Evolutionary conservation across 2,888 invertebrate genomes (phyloP), one percentile per base, ranked within the genome.

Genomic region (Craniophora ligustri): DNA sequence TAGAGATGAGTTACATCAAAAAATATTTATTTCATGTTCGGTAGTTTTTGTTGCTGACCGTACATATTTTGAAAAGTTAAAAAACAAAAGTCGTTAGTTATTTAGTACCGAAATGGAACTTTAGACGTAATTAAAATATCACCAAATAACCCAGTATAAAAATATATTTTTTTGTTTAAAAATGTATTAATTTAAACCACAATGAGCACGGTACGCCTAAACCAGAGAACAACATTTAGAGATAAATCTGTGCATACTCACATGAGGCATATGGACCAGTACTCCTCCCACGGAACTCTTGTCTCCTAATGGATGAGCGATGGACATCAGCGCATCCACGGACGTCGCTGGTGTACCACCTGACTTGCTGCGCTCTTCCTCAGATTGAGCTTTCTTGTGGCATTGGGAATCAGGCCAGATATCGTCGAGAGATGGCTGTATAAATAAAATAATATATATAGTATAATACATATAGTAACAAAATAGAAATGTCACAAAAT

Each of bases 181-280:
- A 19, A 7, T 8, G 8, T 1, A 10, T n/a, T n/a, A n/a, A n/a
- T 10, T 3, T 26, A 4, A 19, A 35, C 44, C 56, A 55, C 55
- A 54, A 35, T 39, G 3, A 44, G 19, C 58, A 44, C 38, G 26
- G 56, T 11, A 11, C 15, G 11, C 14, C 45, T 18, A 13, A 18
- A 5, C 23, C 34, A 21, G 32, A 10, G 14, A 19, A 44, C 58
- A 47, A 39, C 53, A 61, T 4, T 26, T n/a, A 44, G 31, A 13
- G 6, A 28, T 19, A 7, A 23, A 32, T 26, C 10, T 5, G 2
- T 1, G 8, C 3, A 75, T 82, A 95, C 96, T 94, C 94, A 98
- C 98, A 94, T 98, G 97, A 71, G 98, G 98, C 98, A 98, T 98
- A 86, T 98, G 97, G 72, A 97, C 98, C 79, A 98, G 94, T 65